Percentiles rank a stretch among this genome's conserved stretches.
Conservation (phyloP, 2,888 invertebrate genomes). For the Uropetala carovei region DNA sequence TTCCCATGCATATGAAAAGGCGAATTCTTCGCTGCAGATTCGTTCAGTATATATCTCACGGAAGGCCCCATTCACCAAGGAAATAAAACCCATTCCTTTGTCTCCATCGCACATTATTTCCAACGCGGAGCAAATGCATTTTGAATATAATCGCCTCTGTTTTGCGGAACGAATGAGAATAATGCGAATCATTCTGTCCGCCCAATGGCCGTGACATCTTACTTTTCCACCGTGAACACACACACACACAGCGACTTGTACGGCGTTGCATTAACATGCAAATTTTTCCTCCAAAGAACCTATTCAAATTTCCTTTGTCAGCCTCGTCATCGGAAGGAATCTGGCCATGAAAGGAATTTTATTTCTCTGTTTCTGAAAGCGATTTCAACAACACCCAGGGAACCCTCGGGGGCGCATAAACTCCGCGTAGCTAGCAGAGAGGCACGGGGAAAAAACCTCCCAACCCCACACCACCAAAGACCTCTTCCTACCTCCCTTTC, state of each 20-base stretch:
- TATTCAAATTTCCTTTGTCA: constrained; percentile 17
- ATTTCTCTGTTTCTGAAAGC: constrained; percentile 24
- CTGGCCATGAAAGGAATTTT: constrained; percentile 5
- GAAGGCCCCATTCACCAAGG: not conserved
- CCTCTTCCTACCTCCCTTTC: not conserved
- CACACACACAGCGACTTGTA: not conserved
- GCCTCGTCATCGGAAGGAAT: constrained; percentile 11
- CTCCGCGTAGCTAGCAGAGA: too few species aligned
- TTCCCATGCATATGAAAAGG: not conserved
- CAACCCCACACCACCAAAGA: not conserved
- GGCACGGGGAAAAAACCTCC: not conserved
- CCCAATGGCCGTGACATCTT: constrained; percentile 29
- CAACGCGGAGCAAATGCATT: not conserved
- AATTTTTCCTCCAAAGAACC: constrained; percentile 29
- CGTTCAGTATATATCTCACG: not conserved
- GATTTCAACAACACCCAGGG: not conserved
- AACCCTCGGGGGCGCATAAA: not conserved
- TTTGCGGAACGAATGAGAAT: constrained; percentile 25
- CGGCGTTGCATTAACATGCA: constrained; percentile 43
- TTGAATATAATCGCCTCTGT: not conserved
- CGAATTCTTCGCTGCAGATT: not conserved
- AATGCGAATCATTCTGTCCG: not conserved
- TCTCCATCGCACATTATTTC: not conserved
- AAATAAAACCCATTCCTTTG: not conserved
- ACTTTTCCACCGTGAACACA: not conserved